Conservation (phyloP, 2,113 vertebrate genomes). For the Amia ocellicauda region DNA sequence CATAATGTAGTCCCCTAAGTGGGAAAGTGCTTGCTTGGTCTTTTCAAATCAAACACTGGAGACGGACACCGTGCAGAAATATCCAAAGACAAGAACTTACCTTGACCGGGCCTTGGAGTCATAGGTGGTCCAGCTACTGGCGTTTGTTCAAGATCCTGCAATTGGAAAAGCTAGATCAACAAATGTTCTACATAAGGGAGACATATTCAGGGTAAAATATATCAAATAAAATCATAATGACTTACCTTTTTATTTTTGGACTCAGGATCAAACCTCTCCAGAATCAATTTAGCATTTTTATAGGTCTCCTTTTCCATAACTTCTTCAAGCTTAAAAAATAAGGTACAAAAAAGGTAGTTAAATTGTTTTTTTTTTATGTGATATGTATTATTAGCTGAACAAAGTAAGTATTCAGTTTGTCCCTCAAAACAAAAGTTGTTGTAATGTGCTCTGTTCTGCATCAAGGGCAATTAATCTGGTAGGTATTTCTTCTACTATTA, state of each 20-base stretch:
- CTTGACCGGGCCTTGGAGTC: slow-evolving; percentile 89
- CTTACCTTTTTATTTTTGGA: slow-evolving; percentile 83
- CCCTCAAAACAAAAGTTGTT: no score
- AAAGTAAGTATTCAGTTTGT: no score
- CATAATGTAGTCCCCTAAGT: no score
- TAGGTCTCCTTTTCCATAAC: slow-evolving; percentile 99
- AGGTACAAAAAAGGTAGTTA: slow-evolving; percentile 12
- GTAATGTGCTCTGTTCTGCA: no score
- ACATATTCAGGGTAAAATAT: background rate
- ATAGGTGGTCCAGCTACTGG: slow-evolving; percentile 69
- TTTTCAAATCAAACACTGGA: no score
- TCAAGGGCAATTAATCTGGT: no score
- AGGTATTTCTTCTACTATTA: no score
- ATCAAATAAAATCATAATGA: slow-evolving; percentile 13
- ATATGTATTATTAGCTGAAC: no score
- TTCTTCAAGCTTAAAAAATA: slow-evolving; percentile 82
- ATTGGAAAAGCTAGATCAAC: slow-evolving; percentile 25
- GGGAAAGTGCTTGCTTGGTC: no score
- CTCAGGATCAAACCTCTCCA: slow-evolving; percentile 96
- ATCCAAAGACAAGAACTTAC: slow-evolving; percentile 48
- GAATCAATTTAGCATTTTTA: slow-evolving; percentile 94
- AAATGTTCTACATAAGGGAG: background rate
- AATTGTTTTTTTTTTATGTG: background rate
- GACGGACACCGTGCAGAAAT: no score
- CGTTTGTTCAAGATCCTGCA: slow-evolving; percentile 76